Conservation (phyloP, 2,113 vertebrate genomes). For the Anser brachyrhynchus region DNA sequence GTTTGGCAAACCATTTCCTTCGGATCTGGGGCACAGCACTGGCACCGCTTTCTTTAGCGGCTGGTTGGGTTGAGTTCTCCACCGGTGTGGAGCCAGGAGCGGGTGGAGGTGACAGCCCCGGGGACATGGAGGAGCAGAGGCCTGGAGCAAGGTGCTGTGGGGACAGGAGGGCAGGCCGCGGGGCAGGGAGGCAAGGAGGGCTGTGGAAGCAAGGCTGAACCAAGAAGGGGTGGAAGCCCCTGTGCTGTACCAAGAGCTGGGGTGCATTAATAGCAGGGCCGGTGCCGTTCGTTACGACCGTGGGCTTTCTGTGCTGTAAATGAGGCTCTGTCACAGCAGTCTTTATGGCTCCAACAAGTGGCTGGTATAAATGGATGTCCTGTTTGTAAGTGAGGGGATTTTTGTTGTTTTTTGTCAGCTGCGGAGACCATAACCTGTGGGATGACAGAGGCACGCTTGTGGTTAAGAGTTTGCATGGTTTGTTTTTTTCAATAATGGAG, state of each 20-base stretch:
- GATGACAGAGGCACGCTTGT: background rate
- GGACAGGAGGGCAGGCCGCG: fast-evolving
- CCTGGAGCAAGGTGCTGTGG: background rate
- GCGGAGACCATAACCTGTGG: background rate
- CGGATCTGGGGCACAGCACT: background rate
- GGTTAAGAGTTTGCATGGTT: background rate
- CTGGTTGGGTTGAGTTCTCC: background rate
- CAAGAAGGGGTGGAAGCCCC: background rate
- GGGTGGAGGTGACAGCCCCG: background rate
- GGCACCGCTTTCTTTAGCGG: fast-evolving
- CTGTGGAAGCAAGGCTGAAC: background rate
- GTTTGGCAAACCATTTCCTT: background rate
- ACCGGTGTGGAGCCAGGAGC: fast-evolving
- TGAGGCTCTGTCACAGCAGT: background rate
- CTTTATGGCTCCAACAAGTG: background rate
- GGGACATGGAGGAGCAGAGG: background rate
- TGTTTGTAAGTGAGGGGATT: background rate
- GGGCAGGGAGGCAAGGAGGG: background rate
- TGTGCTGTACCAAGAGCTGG: background rate
- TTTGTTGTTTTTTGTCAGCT: background rate
- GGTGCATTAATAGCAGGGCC: background rate
- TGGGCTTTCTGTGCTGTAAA: background rate
- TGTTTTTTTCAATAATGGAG: background rate
- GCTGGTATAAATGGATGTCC: background rate
- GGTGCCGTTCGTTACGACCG: background rate